Evolutionary conservation across 2,888 invertebrate genomes (phyloP).

Genomic region (Caenorhabditis macrosperma): DNA sequence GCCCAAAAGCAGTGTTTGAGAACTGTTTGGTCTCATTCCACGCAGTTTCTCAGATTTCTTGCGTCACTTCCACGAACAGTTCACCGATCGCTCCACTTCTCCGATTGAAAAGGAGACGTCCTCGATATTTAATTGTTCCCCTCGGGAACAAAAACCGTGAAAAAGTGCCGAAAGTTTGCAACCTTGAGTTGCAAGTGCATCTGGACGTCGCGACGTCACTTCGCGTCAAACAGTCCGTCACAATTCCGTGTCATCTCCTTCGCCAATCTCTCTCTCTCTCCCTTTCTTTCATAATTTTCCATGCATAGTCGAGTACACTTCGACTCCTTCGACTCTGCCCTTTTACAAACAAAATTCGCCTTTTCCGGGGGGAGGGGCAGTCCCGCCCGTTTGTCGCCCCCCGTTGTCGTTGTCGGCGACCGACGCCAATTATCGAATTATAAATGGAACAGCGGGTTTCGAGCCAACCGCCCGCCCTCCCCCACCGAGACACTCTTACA

Average conservation of each 20-base stretch:
- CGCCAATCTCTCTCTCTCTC: background rate
- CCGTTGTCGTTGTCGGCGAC: background rate
- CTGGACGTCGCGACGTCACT: too few relatives aligned
- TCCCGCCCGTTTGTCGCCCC: conserved; percentile 7
- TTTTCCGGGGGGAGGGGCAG: conserved; percentile 37
- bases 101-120: too few relatives aligned
- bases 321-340: conserved; percentile 20
- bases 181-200: too few relatives aligned
- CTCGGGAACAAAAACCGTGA: too few relatives aligned
- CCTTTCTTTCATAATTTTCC: conserved; percentile 24
- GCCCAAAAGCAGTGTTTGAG: too few relatives aligned
- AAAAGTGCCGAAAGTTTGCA: too few relatives aligned
- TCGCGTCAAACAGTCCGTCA: background rate
- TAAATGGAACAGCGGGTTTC: conserved; percentile 51
- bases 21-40: too few relatives aligned
- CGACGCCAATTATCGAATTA: conserved; percentile 48
- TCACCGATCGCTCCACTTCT: too few relatives aligned
- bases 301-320: conserved; percentile 37
- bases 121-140: too few relatives aligned
- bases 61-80: too few relatives aligned
- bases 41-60: too few relatives aligned
- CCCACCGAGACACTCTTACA: background rate
- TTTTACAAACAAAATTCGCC: conserved; percentile 18
- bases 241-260: background rate
- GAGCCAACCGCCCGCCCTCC: background rate